These are phyloP conservation scores for Oryzias curvinotus DNA, from an alignment of 2,113 vertebrate genomes.

Conservation along the genomic window DNA sequence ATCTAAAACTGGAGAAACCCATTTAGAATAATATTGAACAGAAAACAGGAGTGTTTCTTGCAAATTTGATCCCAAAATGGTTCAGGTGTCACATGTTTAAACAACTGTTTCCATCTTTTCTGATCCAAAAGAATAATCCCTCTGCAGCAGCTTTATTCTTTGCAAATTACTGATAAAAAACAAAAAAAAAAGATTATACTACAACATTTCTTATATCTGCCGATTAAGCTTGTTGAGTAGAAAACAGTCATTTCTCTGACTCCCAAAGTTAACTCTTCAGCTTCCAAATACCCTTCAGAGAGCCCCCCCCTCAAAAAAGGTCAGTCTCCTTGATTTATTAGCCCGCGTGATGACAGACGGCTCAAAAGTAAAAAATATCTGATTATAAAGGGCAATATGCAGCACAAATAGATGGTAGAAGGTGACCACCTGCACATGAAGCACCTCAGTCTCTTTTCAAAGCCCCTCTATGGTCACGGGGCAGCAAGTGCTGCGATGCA, in stretches of 20 bases:
- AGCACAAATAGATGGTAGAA: constrained; percentile 23
- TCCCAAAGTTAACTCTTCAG: constrained; percentile 40
- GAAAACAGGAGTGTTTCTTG: too few relatives aligned
- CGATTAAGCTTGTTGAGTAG: too few relatives aligned
- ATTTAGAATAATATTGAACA: neutral
- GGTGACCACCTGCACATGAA: constrained; percentile 51
- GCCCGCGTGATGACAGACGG: constrained; percentile 6
- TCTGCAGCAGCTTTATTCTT: too few relatives aligned
- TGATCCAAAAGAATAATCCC: too few relatives aligned
- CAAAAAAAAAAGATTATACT: too few relatives aligned
- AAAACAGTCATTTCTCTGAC: constrained; percentile 15
- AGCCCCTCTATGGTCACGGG: constrained; percentile 21
- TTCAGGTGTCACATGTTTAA: too few relatives aligned
- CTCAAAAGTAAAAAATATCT: constrained; percentile 22
- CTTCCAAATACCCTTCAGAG: constrained; percentile 39
- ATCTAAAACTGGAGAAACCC: neutral
- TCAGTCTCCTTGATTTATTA: constrained; percentile 9
- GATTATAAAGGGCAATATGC: constrained; percentile 8
- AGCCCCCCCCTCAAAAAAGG: constrained; percentile 23
- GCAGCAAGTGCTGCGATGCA: constrained; percentile 15
- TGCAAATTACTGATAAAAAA: too few relatives aligned
- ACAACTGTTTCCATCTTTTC: too few relatives aligned
- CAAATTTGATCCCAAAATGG: too few relatives aligned
- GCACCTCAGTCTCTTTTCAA: constrained; percentile 23
- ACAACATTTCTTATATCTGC: too few relatives aligned